Evolutionary conservation across 2,888 invertebrate genomes (phyloP), one percentile per base, ranked within the genome.

Genomic region (Fissipunctia ypsillon): DNA sequence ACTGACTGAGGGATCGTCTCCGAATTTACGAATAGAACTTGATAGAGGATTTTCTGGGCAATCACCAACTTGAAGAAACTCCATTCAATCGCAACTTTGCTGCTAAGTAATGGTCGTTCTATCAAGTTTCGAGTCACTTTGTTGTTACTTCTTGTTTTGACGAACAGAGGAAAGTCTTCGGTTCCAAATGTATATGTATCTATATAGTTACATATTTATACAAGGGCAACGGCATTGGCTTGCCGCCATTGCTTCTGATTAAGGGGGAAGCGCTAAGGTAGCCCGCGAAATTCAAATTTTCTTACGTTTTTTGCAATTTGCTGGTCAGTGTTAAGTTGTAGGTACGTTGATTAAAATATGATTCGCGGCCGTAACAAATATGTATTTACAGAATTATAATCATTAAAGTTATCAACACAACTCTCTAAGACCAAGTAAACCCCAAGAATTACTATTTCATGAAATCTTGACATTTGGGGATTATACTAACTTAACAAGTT

Each of bases 61-160:
- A 41, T 66, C 16, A 31, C 6, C 19, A 83, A 79, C 65, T 83
- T 79, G 12, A 41, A 14, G 75, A 54, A 75, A 74, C 70, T 60
- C n/a, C 14, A 69, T 69, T 78, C 31, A 45, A 67, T 78, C 63
- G 41, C 25, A 63, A 73, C 54, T 78, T 78, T 38, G 65, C 54
- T 25, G 10, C 35, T 70, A 68, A 83, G 82, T 67, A 76, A 67
- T 63, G 22, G 59, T 31, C 38, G 28, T 5, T 64, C 50, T 48
- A 54, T 69, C 14, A 67, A 73, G 74, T 74, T 79, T 45, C 12
- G 3, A 65, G 70, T 63, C 52, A 43, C 67, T 60, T 31, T 61
- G 50, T 38, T 73, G 16, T 6, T 64, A 50, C 43, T 63, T 67
- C 41, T 67, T 35, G 65, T 82, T 73, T 72, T 52, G 45, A 54